phyloP scores from a whole-genome alignment of 2,797 vertebrate species.

The Mormyrus hasselquistii region DNA sequence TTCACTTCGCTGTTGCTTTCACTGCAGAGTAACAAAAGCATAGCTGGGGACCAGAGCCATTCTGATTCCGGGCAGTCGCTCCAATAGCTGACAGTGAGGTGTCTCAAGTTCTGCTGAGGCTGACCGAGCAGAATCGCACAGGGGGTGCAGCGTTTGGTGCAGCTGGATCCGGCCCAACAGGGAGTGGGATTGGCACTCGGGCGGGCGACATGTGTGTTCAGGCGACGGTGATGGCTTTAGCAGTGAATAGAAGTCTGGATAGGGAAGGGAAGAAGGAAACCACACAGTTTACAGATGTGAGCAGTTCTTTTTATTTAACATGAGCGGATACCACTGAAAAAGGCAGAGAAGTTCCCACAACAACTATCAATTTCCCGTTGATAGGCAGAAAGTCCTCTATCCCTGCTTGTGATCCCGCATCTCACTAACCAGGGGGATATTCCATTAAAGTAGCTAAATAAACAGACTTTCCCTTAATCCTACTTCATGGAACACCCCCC shows the following conservation, averaged over 20 bases:
- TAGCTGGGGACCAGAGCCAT: constrained; percentile 25
- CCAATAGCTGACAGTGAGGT: constrained; percentile 22
- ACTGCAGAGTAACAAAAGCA: constrained; percentile 25
- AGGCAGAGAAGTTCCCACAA: background rate
- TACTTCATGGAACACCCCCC: background rate
- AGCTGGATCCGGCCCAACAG: constrained; percentile 29
- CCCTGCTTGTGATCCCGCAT: background rate
- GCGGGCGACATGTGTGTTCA: background rate
- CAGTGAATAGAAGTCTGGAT: constrained; percentile 41
- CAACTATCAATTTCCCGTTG: background rate
- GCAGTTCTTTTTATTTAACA: constrained; percentile 19
- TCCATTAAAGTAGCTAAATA: background rate
- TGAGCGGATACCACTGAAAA: background rate
- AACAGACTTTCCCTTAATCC: background rate
- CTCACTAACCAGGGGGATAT: background rate
- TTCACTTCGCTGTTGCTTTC: constrained; percentile 32
- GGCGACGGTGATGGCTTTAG: constrained; percentile 53
- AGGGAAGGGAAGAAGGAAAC: constrained; percentile 38
- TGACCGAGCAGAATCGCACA: background rate
- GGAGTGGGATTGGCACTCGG: background rate
- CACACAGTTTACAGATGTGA: constrained; percentile 30
- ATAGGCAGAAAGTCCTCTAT: background rate
- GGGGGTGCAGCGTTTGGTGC: constrained; percentile 11
- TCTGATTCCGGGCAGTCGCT: constrained; percentile 34
- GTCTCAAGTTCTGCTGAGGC: background rate